Conservation (phyloP, 2,797 vertebrate species). For the Tapirus indicus region DNA sequence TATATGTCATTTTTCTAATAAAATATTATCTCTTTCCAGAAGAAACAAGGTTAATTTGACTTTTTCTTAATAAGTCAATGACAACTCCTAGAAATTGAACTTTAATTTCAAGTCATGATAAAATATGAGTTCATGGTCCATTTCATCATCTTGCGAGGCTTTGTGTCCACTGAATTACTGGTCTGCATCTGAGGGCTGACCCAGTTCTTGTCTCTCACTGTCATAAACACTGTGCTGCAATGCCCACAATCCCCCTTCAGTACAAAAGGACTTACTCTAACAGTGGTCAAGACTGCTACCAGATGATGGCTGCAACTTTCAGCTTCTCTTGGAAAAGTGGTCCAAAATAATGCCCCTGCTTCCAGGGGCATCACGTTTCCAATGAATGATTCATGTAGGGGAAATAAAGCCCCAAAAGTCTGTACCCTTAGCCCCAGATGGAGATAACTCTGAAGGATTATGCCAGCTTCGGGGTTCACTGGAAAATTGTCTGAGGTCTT, state of each 20-base stretch:
- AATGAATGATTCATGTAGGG: not conserved
- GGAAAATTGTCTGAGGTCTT: not conserved
- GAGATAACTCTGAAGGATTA: not conserved
- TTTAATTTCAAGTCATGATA: not conserved
- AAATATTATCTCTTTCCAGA: not conserved
- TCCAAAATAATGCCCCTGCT: not conserved
- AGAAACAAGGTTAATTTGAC: not conserved
- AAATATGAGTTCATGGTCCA: not conserved
- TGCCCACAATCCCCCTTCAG: not conserved
- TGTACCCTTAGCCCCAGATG: not conserved
- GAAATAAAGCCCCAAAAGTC: not conserved
- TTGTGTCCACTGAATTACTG: not conserved
- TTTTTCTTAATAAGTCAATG: not conserved
- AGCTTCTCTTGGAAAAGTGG: not conserved
- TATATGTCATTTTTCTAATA: not conserved
- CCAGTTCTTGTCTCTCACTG: not conserved
- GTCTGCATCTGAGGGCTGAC: not conserved
- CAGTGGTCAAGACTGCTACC: not conserved
- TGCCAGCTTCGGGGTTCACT: not conserved
- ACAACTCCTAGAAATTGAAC: not conserved
- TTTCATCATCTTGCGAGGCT: not conserved
- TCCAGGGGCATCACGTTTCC: accelerated
- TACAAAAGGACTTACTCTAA: not conserved
- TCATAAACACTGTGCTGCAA: not conserved
- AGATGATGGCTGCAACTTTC: not conserved